A percentile compares a stretch with the other conserved stretches of the same genome.
Conservation (phyloP, 2,888 invertebrate species). For the Cosmopolites sordidus region DNA sequence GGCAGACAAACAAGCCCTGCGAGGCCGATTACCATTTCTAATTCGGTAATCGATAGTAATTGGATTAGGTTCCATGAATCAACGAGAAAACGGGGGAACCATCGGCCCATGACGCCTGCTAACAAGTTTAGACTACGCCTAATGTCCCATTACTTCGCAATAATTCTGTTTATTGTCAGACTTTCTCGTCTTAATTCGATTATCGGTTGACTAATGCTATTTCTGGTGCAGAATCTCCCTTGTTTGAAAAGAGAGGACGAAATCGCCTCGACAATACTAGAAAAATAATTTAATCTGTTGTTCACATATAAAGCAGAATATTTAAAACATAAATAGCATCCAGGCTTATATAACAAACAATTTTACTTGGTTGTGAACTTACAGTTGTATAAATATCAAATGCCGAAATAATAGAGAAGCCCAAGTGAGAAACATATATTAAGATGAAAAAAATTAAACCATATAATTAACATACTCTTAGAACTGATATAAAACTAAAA, state of each 20-base stretch:
- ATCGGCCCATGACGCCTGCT: conserved; percentile 36
- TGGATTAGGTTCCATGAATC: conserved; percentile 9
- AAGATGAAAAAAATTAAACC: too few species aligned
- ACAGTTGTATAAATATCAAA: too few species aligned
- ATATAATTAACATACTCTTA: too few species aligned
- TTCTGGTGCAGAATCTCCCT: conserved; percentile 5
- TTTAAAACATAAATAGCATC: too few species aligned
- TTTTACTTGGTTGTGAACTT: too few species aligned
- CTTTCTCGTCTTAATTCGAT: conserved; percentile 40
- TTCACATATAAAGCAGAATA: too few species aligned
- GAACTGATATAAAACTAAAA: too few species aligned
- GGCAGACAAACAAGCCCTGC: not conserved
- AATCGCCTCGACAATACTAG: too few species aligned
- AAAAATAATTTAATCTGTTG: too few species aligned
- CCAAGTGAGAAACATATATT: too few species aligned
- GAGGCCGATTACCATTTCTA: conserved; percentile 8
- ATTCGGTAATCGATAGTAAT: conserved; percentile 23
- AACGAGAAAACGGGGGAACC: conserved; percentile 27
- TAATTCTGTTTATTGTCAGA: conserved; percentile 47
- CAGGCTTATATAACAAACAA: too few species aligned
- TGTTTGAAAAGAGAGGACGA: not conserved
- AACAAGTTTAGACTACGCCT: conserved; percentile 38
- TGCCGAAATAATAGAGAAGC: too few species aligned
- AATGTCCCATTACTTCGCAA: conserved; percentile 44
- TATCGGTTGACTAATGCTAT: conserved; percentile 33